Evolutionary conservation across 2,113 vertebrate species (phyloP), one percentile per base, ranked within the genome.

Genomic region (Eolophus roseicapilla): DNA sequence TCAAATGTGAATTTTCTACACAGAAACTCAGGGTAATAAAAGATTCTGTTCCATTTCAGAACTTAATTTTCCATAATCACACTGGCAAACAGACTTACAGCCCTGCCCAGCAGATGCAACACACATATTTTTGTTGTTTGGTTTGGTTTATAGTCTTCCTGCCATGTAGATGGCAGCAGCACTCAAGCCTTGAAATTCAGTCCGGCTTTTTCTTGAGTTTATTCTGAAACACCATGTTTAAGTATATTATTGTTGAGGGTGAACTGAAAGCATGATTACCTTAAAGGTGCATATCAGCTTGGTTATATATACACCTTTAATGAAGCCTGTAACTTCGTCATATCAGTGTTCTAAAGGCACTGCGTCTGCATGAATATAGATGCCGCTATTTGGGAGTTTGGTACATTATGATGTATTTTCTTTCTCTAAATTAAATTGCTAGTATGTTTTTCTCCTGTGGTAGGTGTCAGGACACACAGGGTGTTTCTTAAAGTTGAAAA

Each of bases 101-200:
- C 35, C 76, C 19, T 65, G 37, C 43, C 17, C 33, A 39, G 63
- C 43, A 57, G 88, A 71, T 67, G 35, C 55, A 92, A 10, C 37
- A 8, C 50, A 55, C 19, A 13, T 68, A 74, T 96, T 90, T 87
- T 79, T 84, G 80, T 89, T 62, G 84, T 49, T 95, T 82, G 76
- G 39, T 91, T 96, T 94, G 82, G 93, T 93, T 85, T 94, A 78
- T 86, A 96, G 95, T 94, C 92, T 97, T 92, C 93, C 93, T 80
- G 94, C 95, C 97, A 97, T 97, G 95, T 97, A 98, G 98, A 96
- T 97, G 98, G 97, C 97, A 97, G 97, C 97, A 98, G 92, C 95
- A 97, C 93, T 96, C 97, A 98, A 98, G 96, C 85, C 93, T 98
- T 97, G 97, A 95, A 93, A 90, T 93, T 87, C 90, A 44, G 62